phyloP scores from a whole-genome alignment of 2,113 vertebrate species.

The Pelodiscus sinensis region DNA sequence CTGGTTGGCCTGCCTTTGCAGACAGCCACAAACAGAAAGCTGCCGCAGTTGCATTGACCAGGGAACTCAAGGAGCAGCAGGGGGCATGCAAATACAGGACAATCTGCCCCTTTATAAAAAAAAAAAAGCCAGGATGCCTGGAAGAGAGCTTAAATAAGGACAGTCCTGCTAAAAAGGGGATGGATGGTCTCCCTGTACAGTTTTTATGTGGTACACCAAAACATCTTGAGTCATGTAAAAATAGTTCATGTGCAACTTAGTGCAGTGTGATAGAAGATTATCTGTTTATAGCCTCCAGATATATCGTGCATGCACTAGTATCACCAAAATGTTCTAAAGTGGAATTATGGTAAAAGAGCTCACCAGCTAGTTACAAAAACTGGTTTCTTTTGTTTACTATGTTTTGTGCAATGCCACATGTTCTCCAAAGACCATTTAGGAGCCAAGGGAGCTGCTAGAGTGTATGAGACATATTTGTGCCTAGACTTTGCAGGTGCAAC shows the following conservation, averaged over 20 bases:
- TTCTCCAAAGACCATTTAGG: neutral
- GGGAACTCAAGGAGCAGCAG: no score
- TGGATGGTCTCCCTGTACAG: no score
- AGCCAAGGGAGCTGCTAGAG: neutral
- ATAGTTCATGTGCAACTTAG: neutral
- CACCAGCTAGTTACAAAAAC: neutral
- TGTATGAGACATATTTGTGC: neutral
- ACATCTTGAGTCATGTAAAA: neutral
- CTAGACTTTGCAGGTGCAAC: accelerated
- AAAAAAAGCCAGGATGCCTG: no score
- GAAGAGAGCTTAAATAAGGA: no score
- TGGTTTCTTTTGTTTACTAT: neutral
- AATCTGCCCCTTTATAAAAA: no score
- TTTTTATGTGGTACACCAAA: neutral
- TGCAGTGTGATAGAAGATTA: neutral
- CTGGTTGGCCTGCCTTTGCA: no score
- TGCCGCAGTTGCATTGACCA: no score
- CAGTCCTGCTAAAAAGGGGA: no score
- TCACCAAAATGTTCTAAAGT: neutral
- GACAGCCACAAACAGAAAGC: no score
- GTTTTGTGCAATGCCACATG: neutral
- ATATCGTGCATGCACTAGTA: neutral
- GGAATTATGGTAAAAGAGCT: neutral
- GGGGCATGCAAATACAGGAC: no score
- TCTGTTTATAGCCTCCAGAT: neutral